A percentile compares a stretch with the other conserved stretches of the same genome.
Evolutionary conservation across 2,797 vertebrate genomes (phyloP).

Genomic region (Pitangus sulphuratus): DNA sequence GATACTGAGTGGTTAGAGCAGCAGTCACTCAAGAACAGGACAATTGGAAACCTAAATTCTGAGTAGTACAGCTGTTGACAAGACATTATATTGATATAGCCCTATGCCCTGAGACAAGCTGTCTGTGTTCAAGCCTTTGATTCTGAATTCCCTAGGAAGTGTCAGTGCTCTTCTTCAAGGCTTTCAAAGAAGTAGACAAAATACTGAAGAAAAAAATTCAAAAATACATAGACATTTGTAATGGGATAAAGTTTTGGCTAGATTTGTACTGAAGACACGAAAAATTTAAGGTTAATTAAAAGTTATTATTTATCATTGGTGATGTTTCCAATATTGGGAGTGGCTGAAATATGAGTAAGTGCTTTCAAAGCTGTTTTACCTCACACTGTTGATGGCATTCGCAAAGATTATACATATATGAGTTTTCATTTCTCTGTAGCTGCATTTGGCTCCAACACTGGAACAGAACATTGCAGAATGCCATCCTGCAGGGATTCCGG

Average conservation of each 20-base stretch:
- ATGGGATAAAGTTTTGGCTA: slow-evolving; percentile 25
- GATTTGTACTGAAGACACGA: not conserved
- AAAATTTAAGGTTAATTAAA: slow-evolving; percentile 62
- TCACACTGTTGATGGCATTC: not conserved
- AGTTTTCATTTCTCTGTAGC: not conserved
- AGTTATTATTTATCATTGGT: slow-evolving; percentile 71
- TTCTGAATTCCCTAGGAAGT: not conserved
- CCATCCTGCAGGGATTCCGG: not conserved
- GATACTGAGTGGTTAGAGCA: not conserved
- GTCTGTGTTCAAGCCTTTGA: not conserved
- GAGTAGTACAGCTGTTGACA: not conserved
- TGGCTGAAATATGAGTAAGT: slow-evolving; percentile 63
- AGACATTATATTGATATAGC: not conserved
- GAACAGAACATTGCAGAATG: not conserved
- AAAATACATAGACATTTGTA: slow-evolving; percentile 20
- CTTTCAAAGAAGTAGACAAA: not conserved
- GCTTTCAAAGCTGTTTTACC: slow-evolving; percentile 64
- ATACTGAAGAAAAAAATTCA: not conserved
- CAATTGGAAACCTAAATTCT: not conserved
- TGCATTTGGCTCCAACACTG: not conserved
- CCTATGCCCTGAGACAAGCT: not conserved
- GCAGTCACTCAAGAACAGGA: not conserved
- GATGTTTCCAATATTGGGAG: slow-evolving; percentile 65
- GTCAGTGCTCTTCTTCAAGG: not conserved
- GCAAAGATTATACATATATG: not conserved